phyloP scores from a whole-genome alignment of 2,797 vertebrate genomes.

The Neosilurus mollespiculum region DNA sequence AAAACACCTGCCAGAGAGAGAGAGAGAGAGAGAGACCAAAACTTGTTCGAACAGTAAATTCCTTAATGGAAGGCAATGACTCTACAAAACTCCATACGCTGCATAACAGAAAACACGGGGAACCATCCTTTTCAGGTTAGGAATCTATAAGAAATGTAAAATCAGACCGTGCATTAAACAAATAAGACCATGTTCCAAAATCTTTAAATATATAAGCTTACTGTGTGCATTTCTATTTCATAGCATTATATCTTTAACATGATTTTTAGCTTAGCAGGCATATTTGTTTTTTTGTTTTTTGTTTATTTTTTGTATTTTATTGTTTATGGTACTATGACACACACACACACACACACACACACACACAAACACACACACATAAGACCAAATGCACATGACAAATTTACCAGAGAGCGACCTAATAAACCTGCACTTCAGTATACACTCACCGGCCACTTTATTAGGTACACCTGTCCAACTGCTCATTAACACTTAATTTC shows the following conservation, averaged over 20 bases:
- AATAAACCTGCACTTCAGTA: not conserved
- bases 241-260: not conserved
- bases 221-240: not conserved
- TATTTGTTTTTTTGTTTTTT: too few relatives aligned
- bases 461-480: too few relatives aligned
- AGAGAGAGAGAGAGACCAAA: not conserved
- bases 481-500: too few relatives aligned
- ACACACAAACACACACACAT: not conserved
- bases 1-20: conserved; percentile 47
- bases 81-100: not conserved
- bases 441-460: too few relatives aligned
- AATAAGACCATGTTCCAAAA: not conserved
- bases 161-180: not conserved
- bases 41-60: not conserved
- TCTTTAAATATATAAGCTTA: too few relatives aligned
- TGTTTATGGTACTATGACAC: not conserved
- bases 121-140: not conserved
- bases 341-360: not conserved
- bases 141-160: not conserved
- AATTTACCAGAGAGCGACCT: not conserved
- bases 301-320: too few relatives aligned
- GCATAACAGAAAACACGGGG: not conserved
- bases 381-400: not conserved
- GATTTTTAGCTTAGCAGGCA: not conserved
- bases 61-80: not conserved